Evolutionary conservation across 2,888 invertebrate species (phyloP).

Genomic region (Aphrophora alni): DNA sequence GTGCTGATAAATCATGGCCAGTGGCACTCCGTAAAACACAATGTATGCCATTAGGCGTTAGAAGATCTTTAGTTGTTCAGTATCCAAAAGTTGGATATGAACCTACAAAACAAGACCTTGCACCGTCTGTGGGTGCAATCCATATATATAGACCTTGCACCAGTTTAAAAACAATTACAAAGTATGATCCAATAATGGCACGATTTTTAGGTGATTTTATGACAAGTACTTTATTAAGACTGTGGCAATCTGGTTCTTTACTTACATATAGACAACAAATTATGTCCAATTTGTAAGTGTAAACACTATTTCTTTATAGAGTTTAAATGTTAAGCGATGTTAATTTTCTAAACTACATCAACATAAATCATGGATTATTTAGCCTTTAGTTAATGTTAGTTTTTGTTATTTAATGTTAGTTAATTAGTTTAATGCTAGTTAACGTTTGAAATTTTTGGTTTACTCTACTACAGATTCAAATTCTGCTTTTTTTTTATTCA

Average conservation of each 20-base stretch:
- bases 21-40: slow-evolving; percentile 53
- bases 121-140: slow-evolving; percentile 29
- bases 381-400: too few relatives aligned
- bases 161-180: slow-evolving; percentile 36
- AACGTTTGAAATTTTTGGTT: too few relatives aligned
- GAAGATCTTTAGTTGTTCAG: slow-evolving; percentile 28
- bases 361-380: too few relatives aligned
- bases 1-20: slow-evolving; percentile 50
- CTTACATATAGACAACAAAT: slow-evolving; percentile 25
- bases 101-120: slow-evolving; percentile 32
- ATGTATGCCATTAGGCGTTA: slow-evolving; percentile 39
- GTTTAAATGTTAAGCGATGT: too few relatives aligned
- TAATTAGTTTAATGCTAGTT: too few relatives aligned
- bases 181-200: slow-evolving; percentile 44
- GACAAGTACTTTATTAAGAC: slow-evolving; percentile 44
- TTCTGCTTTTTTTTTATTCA: too few relatives aligned
- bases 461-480: too few relatives aligned
- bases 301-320: too few relatives aligned
- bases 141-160: slow-evolving; percentile 41
- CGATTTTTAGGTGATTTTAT: slow-evolving; percentile 43
- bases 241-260: slow-evolving; percentile 46
- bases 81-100: slow-evolving; percentile 38
- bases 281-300: neutral
- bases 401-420: too few relatives aligned
- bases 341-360: too few relatives aligned